Evolutionary conservation across 2,797 vertebrate species (phyloP).

Genomic region (Microcaecilia unicolor): DNA sequence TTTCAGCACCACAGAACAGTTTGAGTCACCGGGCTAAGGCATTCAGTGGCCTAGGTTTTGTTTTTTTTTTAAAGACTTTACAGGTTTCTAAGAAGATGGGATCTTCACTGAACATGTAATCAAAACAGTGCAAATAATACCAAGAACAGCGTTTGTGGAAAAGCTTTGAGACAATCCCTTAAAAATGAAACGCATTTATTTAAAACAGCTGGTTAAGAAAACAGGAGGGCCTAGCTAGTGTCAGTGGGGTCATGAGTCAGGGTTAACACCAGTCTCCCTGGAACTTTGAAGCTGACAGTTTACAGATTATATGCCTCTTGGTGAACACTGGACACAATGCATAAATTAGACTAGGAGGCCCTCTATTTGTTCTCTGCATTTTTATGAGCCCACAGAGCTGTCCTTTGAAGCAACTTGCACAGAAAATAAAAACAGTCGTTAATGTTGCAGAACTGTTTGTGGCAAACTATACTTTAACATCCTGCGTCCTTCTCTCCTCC

Average conservation of each 20-base stretch:
- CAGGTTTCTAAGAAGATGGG: too few relatives aligned
- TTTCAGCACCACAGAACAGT: too few relatives aligned
- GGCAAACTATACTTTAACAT: constrained; percentile 69
- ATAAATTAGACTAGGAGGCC: constrained; percentile 72
- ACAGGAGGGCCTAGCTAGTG: constrained; percentile 63
- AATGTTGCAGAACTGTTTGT: constrained; percentile 62
- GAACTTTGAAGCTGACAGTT: constrained; percentile 89
- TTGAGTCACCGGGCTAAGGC: too few relatives aligned
- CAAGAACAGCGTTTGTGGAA: too few relatives aligned
- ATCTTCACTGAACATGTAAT: too few relatives aligned
- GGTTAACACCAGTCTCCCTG: constrained; percentile 81
- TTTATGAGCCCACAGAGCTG: constrained; percentile 72
- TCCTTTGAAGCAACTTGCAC: constrained; percentile 70
- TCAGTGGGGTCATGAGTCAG: constrained; percentile 70
- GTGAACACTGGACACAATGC: constrained; percentile 64
- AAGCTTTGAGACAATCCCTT: constrained; percentile 65
- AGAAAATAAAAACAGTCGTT: constrained; percentile 66
- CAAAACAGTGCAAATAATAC: too few relatives aligned
- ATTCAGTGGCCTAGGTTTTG: too few relatives aligned
- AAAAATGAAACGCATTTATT: constrained; percentile 75
- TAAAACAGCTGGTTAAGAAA: constrained; percentile 82
- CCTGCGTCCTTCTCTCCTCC: too few relatives aligned
- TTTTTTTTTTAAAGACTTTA: too few relatives aligned
- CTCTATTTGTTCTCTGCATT: constrained; percentile 71
- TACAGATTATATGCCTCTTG: constrained; percentile 76